Evolutionary conservation across 2,797 vertebrate genomes (phyloP).

Genomic region (Poeciliopsis turneri): DNA sequence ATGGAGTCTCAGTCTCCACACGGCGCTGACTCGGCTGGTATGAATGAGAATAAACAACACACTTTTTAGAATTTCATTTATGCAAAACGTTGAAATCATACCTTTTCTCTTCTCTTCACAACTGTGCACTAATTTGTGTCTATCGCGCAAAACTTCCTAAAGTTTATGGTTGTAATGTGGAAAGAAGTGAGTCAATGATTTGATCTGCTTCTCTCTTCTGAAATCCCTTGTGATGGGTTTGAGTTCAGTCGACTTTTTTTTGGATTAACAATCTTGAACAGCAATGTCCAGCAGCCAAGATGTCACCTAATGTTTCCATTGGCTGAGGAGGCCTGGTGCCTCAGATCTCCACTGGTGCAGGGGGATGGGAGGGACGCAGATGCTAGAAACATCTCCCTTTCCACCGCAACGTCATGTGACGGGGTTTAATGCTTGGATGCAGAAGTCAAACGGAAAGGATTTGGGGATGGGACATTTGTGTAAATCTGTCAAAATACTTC

Average conservation of each 20-base stretch:
- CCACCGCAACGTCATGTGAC: constrained; percentile 76
- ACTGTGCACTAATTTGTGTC: background rate
- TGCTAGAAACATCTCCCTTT: constrained; percentile 67
- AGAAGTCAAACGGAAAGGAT: constrained; percentile 75
- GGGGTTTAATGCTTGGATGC: constrained; percentile 76
- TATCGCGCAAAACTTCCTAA: background rate
- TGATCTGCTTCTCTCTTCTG: constrained; percentile 39
- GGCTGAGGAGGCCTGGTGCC: constrained; percentile 59
- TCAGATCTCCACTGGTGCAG: constrained; percentile 69
- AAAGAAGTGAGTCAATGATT: background rate
- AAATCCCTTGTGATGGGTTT: constrained; percentile 58
- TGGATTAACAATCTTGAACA: constrained; percentile 53
- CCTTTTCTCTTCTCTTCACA: background rate
- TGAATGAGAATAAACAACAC: background rate
- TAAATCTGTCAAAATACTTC: constrained; percentile 82
- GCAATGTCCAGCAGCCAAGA: constrained; percentile 58
- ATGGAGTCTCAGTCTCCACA: background rate
- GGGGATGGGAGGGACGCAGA: constrained; percentile 75
- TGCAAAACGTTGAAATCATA: background rate
- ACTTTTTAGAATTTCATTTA: background rate
- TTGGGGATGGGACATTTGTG: constrained; percentile 74
- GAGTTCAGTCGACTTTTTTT: constrained; percentile 61
- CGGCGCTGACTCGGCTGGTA: background rate
- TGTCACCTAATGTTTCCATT: constrained; percentile 76
- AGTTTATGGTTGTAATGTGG: background rate